These are phyloP conservation scores for Vireo griseus DNA, from an alignment of 2,797 vertebrate species.

Conservation along the genomic window DNA sequence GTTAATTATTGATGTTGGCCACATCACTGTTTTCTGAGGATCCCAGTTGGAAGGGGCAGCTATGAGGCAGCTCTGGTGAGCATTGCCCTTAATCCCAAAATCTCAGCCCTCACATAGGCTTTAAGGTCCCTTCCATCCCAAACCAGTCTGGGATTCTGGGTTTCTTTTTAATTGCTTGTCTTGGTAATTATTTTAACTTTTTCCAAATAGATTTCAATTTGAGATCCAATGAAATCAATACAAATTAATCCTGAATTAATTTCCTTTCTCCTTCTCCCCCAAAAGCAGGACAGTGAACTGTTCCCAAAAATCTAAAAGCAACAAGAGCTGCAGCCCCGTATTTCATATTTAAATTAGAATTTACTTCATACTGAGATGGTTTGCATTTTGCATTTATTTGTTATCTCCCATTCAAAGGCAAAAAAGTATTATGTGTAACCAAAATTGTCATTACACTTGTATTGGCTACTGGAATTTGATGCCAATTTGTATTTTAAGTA, in stretches of 20 bases:
- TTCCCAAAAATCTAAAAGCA: neutral
- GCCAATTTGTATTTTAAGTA: constrained; percentile 15
- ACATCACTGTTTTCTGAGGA: neutral
- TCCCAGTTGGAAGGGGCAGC: neutral
- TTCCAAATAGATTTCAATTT: neutral
- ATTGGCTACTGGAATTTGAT: neutral
- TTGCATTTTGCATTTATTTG: neutral
- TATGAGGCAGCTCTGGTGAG: neutral
- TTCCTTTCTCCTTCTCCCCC: neutral
- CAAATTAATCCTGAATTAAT: neutral
- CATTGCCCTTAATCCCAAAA: neutral
- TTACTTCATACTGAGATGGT: neutral
- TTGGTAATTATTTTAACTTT: neutral
- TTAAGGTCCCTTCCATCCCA: neutral
- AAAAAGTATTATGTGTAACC: neutral
- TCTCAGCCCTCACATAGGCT: neutral
- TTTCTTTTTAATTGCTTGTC: neutral
- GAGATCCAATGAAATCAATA: neutral
- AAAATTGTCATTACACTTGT: neutral
- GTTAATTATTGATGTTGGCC: neutral
- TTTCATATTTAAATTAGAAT: neutral
- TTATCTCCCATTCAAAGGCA: neutral
- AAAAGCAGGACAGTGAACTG: neutral
- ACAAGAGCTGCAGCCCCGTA: neutral
- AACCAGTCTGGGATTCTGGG: neutral